Percentiles rank a stretch among this genome's conserved stretches.
Conservation (phyloP, 2,888 invertebrate species). For the Lepidocyrtoides sp. region DNA sequence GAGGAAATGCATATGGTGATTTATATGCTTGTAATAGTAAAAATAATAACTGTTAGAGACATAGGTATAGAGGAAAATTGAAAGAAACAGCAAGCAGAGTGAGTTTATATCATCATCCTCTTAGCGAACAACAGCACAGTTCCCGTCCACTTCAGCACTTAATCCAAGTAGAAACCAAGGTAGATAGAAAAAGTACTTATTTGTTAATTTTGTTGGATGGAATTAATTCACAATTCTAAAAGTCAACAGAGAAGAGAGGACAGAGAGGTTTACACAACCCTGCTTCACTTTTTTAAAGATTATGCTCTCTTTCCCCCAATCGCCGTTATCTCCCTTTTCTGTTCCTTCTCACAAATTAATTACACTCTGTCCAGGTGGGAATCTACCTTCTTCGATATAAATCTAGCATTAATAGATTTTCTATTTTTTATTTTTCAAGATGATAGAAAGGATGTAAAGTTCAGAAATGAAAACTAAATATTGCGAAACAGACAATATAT, state of each 20-base stretch:
- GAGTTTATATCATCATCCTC: no score
- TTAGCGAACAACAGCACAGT: background rate
- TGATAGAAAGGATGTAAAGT: no score
- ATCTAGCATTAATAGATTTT: conserved; percentile 34
- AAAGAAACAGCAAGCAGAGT: no score
- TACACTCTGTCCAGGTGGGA: conserved; percentile 75
- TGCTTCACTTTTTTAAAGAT: background rate
- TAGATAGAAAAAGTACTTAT: conserved; percentile 10
- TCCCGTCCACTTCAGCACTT: no score
- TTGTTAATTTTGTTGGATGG: conserved; percentile 24
- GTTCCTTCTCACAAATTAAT: conserved; percentile 44
- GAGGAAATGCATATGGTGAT: no score
- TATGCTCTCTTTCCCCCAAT: background rate
- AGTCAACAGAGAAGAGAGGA: background rate
- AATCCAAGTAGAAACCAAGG: background rate
- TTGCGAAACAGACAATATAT: no score
- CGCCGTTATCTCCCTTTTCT: no score
- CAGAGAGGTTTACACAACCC: background rate
- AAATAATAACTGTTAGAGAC: no score
- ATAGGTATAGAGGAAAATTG: no score
- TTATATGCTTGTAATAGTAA: no score
- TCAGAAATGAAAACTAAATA: no score
- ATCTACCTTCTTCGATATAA: conserved; percentile 65
- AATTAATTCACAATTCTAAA: conserved; percentile 24
- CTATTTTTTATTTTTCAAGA: no score